Evolutionary conservation across 2,113 vertebrate species (phyloP).

Genomic region (Oncorhynchus mykiss): DNA sequence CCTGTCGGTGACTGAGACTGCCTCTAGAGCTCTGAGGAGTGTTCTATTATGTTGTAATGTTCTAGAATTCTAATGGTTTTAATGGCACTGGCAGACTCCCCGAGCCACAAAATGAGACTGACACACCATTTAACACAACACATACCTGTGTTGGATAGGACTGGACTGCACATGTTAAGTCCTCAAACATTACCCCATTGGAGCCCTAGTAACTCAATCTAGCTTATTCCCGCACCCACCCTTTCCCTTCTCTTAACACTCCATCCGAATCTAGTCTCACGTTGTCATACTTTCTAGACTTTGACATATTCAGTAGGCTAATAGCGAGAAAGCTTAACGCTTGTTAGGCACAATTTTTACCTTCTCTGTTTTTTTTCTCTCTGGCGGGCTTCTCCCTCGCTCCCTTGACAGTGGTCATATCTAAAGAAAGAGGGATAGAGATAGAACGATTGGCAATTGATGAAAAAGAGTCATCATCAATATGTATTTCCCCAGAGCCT

Average conservation of each 20-base stretch:
- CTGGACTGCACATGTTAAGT: slow-evolving; percentile 10
- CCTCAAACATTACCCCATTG: slow-evolving; percentile 29
- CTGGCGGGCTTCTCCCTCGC: background rate
- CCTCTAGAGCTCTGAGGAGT: slow-evolving; percentile 40
- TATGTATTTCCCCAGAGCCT: slow-evolving; percentile 61
- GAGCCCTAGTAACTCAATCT: slow-evolving; percentile 26
- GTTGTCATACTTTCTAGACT: too few relatives aligned
- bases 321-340: background rate
- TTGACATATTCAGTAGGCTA: too few relatives aligned
- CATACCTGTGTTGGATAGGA: background rate
- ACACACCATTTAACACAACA: slow-evolving; percentile 54
- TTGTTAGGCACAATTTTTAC: background rate
- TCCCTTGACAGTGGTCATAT: slow-evolving; percentile 28
- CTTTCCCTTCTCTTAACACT: slow-evolving; percentile 14
- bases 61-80: background rate
- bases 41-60: slow-evolving; percentile 16
- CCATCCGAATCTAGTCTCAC: slow-evolving; percentile 3
- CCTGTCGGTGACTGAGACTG: slow-evolving; percentile 31
- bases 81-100: slow-evolving; percentile 41
- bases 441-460: slow-evolving; percentile 33
- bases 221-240: background rate
- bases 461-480: slow-evolving; percentile 67
- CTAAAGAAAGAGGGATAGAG: slow-evolving; percentile 12
- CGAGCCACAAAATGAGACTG: slow-evolving; percentile 59
- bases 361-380: background rate